These are phyloP conservation scores for Crotalus horridus DNA, from an alignment of 2,113 vertebrate species.

Conservation along the genomic window DNA sequence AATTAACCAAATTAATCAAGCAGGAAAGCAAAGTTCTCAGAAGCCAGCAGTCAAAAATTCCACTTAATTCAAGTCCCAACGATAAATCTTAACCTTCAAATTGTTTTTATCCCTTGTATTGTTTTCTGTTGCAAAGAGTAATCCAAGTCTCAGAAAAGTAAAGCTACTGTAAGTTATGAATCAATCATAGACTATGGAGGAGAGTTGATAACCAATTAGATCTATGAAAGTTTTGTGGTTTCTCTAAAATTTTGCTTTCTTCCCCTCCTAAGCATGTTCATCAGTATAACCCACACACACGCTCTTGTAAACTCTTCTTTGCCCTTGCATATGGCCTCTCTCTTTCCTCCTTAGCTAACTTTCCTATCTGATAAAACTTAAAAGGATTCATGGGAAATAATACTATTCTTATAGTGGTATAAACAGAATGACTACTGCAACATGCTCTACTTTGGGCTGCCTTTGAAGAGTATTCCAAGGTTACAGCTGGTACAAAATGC, in stretches of 20 bases:
- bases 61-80: background rate
- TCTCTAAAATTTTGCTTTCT: background rate
- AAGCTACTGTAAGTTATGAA: background rate
- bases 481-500: background rate
- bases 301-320: background rate
- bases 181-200: background rate
- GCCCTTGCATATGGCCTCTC: background rate
- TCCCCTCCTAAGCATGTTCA: background rate
- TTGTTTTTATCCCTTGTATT: background rate
- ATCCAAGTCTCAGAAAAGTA: background rate
- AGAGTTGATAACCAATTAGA: background rate
- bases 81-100: background rate
- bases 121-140: background rate
- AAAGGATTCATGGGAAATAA: background rate
- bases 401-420: background rate
- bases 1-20: background rate
- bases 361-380: background rate
- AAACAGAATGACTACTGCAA: background rate
- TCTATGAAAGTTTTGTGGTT: background rate
- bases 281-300: background rate
- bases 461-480: background rate
- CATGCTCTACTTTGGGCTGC: background rate
- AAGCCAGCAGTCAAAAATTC: background rate
- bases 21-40: background rate
- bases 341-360: background rate